Conservation (phyloP, 2,113 vertebrate genomes). For the Ginglymostoma cirratum region DNA sequence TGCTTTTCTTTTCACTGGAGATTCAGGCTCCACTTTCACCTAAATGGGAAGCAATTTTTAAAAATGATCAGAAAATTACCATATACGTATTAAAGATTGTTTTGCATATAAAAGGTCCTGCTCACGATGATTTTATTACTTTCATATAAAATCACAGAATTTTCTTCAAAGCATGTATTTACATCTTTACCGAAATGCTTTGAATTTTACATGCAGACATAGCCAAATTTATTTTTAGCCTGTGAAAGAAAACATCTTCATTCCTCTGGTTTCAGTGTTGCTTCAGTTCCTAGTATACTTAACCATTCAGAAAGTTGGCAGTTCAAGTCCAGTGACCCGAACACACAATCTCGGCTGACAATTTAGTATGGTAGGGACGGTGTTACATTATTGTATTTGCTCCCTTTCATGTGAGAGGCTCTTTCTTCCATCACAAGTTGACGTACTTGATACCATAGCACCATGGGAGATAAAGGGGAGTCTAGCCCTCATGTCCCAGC, state of each 20-base stretch:
- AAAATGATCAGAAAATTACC: background rate
- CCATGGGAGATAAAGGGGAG: too few species aligned
- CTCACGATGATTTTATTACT: background rate
- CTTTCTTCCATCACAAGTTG: background rate
- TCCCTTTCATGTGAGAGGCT: background rate
- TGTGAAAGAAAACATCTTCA: background rate
- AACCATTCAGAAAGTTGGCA: background rate
- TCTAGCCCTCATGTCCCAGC: too few species aligned
- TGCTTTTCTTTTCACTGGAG: slow-evolving; percentile 23
- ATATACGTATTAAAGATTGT: background rate
- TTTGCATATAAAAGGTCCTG: background rate
- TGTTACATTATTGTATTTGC: background rate
- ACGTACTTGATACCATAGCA: background rate
- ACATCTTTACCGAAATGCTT: background rate
- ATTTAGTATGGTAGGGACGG: background rate
- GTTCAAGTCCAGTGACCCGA: background rate
- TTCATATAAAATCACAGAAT: background rate
- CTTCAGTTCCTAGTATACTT: background rate
- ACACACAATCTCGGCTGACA: background rate
- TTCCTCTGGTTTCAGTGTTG: background rate
- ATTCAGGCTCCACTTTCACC: slow-evolving; percentile 22
- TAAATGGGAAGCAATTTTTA: background rate
- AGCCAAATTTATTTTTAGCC: background rate
- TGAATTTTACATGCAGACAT: background rate
- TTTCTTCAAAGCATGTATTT: background rate